Evolutionary conservation across 1,140 invertebrate genomes (phyloP).

Genomic region (Drosophila albomicans): DNA sequence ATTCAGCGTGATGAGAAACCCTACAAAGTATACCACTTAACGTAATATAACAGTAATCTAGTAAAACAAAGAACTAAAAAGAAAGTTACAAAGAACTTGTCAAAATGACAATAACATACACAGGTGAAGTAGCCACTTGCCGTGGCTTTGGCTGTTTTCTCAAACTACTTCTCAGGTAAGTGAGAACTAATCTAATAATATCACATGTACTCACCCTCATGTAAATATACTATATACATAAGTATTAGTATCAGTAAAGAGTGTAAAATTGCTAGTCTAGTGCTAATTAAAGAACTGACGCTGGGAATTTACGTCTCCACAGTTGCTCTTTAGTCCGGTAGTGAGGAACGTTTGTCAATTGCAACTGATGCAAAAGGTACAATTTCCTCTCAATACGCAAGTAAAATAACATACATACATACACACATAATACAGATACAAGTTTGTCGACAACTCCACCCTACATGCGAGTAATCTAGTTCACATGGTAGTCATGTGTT

Average conservation of each 20-base stretch:
- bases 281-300: slow-evolving; percentile 73
- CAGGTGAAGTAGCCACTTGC: slow-evolving; percentile 94
- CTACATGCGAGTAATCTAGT: slow-evolving; percentile 54
- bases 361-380: no score
- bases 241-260: slow-evolving; percentile 1
- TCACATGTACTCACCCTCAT: background rate
- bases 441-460: slow-evolving; percentile 19
- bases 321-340: slow-evolving; percentile 1
- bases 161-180: slow-evolving; percentile 92
- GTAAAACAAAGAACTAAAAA: slow-evolving; percentile 36
- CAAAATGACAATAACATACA: slow-evolving; percentile 94
- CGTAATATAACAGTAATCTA: slow-evolving; percentile 31
- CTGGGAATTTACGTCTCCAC: slow-evolving; percentile 21
- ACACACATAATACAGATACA: background rate
- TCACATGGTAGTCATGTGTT: slow-evolving; percentile 37
- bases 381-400: no score
- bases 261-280: slow-evolving; percentile 43
- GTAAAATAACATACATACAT: background rate
- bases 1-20: slow-evolving; percentile 40
- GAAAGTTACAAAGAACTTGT: slow-evolving; percentile 39
- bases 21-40: slow-evolving; percentile 1
- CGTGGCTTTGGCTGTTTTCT: slow-evolving; percentile 93
- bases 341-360: slow-evolving; percentile 28
- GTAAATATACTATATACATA: slow-evolving; percentile 14
- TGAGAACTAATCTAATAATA: slow-evolving; percentile 26